Base-by-base conservation (phyloP, 2,113 vertebrate species). In the Gorilla gorilla region DNA sequence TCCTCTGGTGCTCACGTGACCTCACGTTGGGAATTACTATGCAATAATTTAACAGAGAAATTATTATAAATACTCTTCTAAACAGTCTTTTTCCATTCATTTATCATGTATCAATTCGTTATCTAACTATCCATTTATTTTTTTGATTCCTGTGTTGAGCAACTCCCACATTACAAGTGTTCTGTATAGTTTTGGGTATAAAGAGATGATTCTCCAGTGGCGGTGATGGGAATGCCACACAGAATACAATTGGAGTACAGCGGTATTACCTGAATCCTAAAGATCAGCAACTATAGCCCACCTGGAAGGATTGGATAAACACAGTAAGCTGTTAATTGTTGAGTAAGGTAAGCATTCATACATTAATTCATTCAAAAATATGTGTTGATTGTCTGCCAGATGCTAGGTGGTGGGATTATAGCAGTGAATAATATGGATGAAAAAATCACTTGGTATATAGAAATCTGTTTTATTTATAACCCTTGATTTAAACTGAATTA, bases 401-500 rank as follows among this genome's bases (percentile, higher is more conserved):
- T n/a, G 16, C 32, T 91, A 89, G 12, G 43, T 92, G 50, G 30
- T 96, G 23, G 48, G 3, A 85, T 48, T 85, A 43, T 76, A 84
- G 7, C 55, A 90, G 50, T 52, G 52, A 79, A 79, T 52, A 82
- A 72, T 72, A 25, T 89, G 70, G 73, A 52, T 17, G 59, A 81
- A 11, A 79, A 83, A 43, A 89, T 82, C 43, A 82, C 73, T 57
- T 92, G 79, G 11, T 22, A 2, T 72, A 6, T 78, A 78, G 38
- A 90, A 92, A 86, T 94, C 48, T 79, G 30, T 93, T 85, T 90
- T 87, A 91, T 94, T 94, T 92, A 57, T 43, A 94, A 57, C 23
- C 8, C 13, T 91, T 81, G 66, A 23, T 91, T 18, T 91, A 55
- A 72, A 73, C 82, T 82, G 79, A 96, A 91, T 85, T 40, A 3